A percentile compares a stretch with the other conserved stretches of the same genome.
Conservation (phyloP, 1,140 invertebrate genomes). For the Luehdorfia chinensis region DNA sequence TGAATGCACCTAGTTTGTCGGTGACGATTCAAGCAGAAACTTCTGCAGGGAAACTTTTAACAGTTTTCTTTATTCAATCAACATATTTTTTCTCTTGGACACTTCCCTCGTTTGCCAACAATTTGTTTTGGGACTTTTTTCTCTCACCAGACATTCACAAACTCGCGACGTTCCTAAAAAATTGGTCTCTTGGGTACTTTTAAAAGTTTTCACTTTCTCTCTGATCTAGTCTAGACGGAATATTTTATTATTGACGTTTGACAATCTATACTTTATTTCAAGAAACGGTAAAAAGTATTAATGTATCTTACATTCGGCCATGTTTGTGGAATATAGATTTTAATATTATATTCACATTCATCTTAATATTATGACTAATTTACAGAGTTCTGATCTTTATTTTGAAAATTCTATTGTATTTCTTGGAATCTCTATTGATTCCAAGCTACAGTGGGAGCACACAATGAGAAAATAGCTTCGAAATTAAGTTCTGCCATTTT, state of each 20-base stretch:
- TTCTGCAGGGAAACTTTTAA: conserved; percentile 64
- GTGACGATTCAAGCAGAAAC: conserved; percentile 55
- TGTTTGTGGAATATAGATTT: too few relatives aligned
- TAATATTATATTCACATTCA: too few relatives aligned
- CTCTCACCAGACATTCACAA: conserved; percentile 39
- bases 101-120: conserved; percentile 71
- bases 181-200: conserved; percentile 60
- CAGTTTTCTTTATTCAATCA: conserved; percentile 77
- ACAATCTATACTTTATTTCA: conserved; percentile 14
- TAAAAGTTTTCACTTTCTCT: conserved; percentile 46
- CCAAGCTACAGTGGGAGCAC: too few relatives aligned
- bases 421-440: too few relatives aligned
- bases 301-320: conserved; percentile 4
- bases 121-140: conserved; percentile 72
- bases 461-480: too few relatives aligned
- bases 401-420: too few relatives aligned
- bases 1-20: conserved; percentile 42
- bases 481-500: too few relatives aligned
- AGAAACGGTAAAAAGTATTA: conserved; percentile 4
- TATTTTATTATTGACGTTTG: conserved; percentile 44
- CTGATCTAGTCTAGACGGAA: conserved; percentile 59
- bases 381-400: too few relatives aligned
- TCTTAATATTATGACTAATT: too few relatives aligned
- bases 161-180: conserved; percentile 56
- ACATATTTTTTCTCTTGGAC: conserved; percentile 74